phyloP scores from a whole-genome alignment of 1,140 invertebrate genomes.

The Zaprionus taronus region DNA sequence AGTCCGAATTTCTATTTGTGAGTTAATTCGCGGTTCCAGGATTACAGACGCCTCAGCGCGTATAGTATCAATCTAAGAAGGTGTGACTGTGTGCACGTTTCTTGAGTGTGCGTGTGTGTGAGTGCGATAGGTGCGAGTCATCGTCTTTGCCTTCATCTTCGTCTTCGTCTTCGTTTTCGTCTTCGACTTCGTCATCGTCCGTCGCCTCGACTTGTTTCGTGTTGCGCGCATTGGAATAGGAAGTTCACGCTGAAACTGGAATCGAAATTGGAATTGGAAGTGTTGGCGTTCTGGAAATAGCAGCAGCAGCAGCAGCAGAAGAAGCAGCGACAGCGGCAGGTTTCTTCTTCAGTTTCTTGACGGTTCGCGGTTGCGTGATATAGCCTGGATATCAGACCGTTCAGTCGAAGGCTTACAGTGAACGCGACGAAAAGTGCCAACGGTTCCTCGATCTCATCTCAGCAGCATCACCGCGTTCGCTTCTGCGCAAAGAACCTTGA shows the following conservation, averaged over 20 bases:
- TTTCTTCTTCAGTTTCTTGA: constrained; percentile 60
- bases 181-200: constrained; percentile 9
- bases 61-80: constrained; percentile 7
- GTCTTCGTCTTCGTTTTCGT: constrained; percentile 34
- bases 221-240: constrained; percentile 68
- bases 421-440: constrained; percentile 78
- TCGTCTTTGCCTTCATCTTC: constrained; percentile 18
- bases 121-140: constrained; percentile 37
- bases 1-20: constrained; percentile 40
- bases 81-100: constrained; percentile 25
- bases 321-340: constrained; percentile 23
- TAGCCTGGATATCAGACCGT: constrained; percentile 62
- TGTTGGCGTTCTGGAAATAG: constrained; percentile 54
- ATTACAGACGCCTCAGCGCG: constrained; percentile 54
- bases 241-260: constrained; percentile 70
- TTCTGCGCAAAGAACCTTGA: constrained; percentile 34
- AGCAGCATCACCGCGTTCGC: constrained; percentile 41
- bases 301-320: constrained; percentile 15
- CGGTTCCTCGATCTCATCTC: constrained; percentile 42
- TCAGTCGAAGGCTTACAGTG: constrained; percentile 83
- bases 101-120: constrained; percentile 14
- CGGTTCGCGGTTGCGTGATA: constrained; percentile 72
- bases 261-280: constrained; percentile 59
- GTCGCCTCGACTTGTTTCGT: constrained; percentile 40
- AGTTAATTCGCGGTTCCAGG: constrained; percentile 51